Percentiles rank a stretch among this genome's conserved stretches.
Conservation (phyloP, 2,888 invertebrate species). For the Oxystoma pomonae region DNA sequence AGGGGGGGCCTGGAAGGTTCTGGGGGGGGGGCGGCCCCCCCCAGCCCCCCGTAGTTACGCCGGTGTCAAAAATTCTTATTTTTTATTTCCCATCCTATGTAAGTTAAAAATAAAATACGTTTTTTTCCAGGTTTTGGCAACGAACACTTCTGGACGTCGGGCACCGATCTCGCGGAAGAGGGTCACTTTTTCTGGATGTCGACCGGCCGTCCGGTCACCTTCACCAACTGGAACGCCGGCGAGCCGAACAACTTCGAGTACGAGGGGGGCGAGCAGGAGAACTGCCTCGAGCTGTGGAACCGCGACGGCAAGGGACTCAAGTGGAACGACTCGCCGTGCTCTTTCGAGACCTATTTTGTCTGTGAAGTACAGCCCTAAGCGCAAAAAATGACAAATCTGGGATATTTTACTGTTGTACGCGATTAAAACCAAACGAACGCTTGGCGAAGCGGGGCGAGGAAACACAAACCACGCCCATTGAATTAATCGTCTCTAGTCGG, state of each 20-base stretch:
- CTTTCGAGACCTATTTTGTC: constrained; percentile 88
- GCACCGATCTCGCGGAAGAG: constrained; percentile 87
- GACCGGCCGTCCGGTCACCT: constrained; percentile 81
- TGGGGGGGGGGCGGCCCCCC: too few species aligned
- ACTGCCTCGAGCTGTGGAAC: constrained; percentile 88
- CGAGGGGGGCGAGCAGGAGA: constrained; percentile 91
- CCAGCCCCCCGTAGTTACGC: too few species aligned
- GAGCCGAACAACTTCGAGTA: constrained; percentile 92
- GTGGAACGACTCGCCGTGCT: constrained; percentile 93
- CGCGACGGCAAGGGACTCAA: constrained; percentile 87
- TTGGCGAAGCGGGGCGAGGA: too few species aligned
- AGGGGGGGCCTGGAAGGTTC: too few species aligned
- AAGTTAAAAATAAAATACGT: too few species aligned
- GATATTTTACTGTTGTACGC: too few species aligned
- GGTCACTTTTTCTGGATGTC: constrained; percentile 94
- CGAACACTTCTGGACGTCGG: constrained; percentile 92
- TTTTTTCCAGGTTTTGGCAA: constrained; percentile 69
- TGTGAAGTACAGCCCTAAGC: constrained; percentile 68
- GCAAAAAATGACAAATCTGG: too few species aligned
- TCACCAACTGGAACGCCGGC: constrained; percentile 91
- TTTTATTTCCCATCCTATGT: too few species aligned
- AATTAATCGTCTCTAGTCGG: neutral
- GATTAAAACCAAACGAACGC: too few species aligned
- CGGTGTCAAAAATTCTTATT: too few species aligned
- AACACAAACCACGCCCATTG: neutral